A percentile compares a stretch with the other conserved stretches of the same genome.
phyloP scores from a whole-genome alignment of 1,140 invertebrate genomes.

The Neodiprion fabricii region DNA sequence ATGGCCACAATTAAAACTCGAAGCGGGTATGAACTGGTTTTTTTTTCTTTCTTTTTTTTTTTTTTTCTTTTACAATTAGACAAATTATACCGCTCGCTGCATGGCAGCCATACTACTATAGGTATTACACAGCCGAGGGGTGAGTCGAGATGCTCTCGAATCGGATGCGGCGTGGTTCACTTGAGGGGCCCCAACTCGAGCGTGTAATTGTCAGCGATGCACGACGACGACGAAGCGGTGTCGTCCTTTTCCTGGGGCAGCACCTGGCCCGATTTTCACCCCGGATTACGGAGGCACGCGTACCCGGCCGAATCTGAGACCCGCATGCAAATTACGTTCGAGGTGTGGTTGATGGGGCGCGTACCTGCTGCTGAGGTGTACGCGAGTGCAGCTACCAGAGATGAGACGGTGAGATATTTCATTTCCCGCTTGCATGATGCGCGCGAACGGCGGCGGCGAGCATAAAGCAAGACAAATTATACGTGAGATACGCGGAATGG shows the following conservation, averaged over 20 bases:
- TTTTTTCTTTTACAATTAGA: background rate
- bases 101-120: background rate
- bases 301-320: background rate
- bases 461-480: too few species aligned
- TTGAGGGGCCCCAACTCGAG: background rate
- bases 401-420: too few species aligned
- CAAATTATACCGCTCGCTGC: background rate
- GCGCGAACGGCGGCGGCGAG: too few species aligned
- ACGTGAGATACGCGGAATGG: background rate
- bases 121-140: too few species aligned
- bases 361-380: too few species aligned
- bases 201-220: background rate
- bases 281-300: background rate
- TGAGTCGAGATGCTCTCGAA: background rate
- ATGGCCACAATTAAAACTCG: slow-evolving; percentile 3
- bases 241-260: background rate
- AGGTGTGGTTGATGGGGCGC: too few species aligned
- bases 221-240: background rate
- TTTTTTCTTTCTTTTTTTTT: background rate
- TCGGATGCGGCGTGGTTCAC: background rate
- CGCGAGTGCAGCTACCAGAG: too few species aligned
- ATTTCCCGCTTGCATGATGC: too few species aligned
- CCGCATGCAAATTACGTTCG: background rate
- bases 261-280: background rate
- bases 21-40: background rate